These are phyloP conservation scores for Pedicia rivosa DNA, from an alignment of 2,888 invertebrate genomes.

Conservation along the genomic window DNA sequence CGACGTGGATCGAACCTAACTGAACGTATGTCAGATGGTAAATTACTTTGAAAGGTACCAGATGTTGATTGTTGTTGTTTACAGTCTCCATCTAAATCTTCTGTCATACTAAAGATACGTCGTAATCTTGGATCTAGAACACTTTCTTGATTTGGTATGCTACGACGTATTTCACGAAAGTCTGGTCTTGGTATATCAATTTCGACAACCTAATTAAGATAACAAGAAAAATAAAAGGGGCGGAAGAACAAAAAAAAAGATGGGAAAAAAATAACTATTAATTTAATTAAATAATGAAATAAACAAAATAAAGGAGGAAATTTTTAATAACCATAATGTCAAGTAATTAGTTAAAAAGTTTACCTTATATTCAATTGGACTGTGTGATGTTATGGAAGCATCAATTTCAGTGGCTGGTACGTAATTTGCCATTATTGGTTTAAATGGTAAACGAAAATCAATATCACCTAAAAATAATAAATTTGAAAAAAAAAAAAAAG, in stretches of 20 bases:
- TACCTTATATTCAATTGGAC: conserved; percentile 53
- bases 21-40: no score
- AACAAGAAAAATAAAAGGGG: conserved; percentile 1
- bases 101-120: conserved; percentile 48
- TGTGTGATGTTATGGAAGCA: conserved; percentile 62
- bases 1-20: conserved; percentile 28
- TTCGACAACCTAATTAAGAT: conserved; percentile 20
- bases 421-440: conserved; percentile 59
- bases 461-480: conserved; percentile 37
- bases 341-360: no score
- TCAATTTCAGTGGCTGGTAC: conserved; percentile 77
- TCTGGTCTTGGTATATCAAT: conserved; percentile 57
- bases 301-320: no score
- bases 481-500: no score
- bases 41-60: conserved; percentile 12
- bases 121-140: conserved; percentile 56
- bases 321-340: no score
- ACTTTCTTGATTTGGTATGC: conserved; percentile 48
- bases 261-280: no score
- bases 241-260: background rate
- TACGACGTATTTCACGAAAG: conserved; percentile 56
- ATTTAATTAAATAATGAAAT: no score
- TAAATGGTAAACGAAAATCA: conserved; percentile 66
- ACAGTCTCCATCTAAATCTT: conserved; percentile 38
- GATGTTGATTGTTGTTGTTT: conserved; percentile 31